Evolutionary conservation across 1,140 invertebrate genomes (phyloP).

Genomic region (Lepidurus arcticus): DNA sequence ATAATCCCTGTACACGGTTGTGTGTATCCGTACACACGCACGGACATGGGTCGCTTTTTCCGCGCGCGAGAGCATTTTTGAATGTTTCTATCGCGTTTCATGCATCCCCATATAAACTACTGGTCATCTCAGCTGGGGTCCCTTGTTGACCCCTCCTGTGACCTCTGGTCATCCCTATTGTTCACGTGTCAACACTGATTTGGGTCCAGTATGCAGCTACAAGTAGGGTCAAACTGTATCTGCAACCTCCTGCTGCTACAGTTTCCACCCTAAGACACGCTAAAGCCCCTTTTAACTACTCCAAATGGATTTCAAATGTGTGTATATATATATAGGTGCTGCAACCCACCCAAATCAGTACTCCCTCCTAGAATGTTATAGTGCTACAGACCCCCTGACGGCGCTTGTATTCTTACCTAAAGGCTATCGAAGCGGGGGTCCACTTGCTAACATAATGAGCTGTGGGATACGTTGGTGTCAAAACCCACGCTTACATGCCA

Average conservation of each 20-base stretch:
- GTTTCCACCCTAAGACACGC: constrained; percentile 16
- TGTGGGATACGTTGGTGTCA: constrained; percentile 15
- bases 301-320: not conserved
- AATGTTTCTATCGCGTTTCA: constrained; percentile 19
- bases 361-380: not conserved
- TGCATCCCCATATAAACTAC: not conserved
- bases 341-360: not conserved
- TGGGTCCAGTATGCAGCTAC: constrained; percentile 17
- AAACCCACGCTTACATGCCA: constrained; percentile 21
- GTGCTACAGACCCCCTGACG: not conserved
- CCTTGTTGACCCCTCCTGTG: constrained; percentile 13
- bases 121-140: constrained; percentile 17
- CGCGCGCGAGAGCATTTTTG: constrained; percentile 11
- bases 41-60: not conserved
- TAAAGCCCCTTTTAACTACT: not conserved
- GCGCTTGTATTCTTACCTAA: not conserved
- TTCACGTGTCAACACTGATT: not conserved
- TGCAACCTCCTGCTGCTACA: constrained; percentile 17
- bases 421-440: constrained; percentile 20
- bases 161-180: constrained; percentile 18
- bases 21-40: not conserved
- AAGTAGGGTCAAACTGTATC: constrained; percentile 7
- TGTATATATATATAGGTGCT: not conserved
- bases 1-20: not conserved
- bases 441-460: constrained; percentile 14